Evolutionary conservation across 2,888 invertebrate species (phyloP).

Genomic region (Drymonia ruficornis): DNA sequence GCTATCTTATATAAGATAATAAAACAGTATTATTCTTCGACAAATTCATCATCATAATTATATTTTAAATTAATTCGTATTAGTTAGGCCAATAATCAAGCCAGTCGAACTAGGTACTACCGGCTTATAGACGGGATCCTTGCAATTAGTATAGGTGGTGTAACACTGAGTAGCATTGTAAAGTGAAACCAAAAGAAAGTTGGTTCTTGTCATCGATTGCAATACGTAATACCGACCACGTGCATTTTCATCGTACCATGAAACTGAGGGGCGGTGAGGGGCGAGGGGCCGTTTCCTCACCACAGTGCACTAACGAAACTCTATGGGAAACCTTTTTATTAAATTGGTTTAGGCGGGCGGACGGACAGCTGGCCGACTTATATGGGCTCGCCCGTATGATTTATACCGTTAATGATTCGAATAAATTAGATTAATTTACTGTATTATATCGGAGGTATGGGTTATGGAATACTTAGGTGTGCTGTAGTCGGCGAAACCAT

Average conservation of each 20-base stretch:
- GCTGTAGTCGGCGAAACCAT: constrained; percentile 7
- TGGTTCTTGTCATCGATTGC: constrained; percentile 55
- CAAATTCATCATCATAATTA: too few species aligned
- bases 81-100: too few species aligned
- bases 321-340: constrained; percentile 83
- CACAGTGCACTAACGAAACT: constrained; percentile 38
- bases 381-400: constrained; percentile 77
- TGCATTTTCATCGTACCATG: constrained; percentile 36
- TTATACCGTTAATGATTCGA: constrained; percentile 58
- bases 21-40: too few species aligned
- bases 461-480: constrained; percentile 12
- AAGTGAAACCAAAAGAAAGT: constrained; percentile 63
- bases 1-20: too few species aligned
- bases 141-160: neutral
- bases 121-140: too few species aligned
- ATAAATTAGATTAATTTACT: constrained; percentile 67
- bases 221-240: constrained; percentile 46
- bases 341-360: constrained; percentile 64
- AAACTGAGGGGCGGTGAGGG: constrained; percentile 15
- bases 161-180: constrained; percentile 12
- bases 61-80: too few species aligned
- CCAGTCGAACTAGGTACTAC: too few species aligned
- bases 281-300: constrained; percentile 13
- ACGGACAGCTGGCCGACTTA: constrained; percentile 71
- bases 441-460: constrained; percentile 45